Base-by-base conservation (phyloP, 2,888 invertebrate species). In the Caenorhabditis macrosperma region DNA sequence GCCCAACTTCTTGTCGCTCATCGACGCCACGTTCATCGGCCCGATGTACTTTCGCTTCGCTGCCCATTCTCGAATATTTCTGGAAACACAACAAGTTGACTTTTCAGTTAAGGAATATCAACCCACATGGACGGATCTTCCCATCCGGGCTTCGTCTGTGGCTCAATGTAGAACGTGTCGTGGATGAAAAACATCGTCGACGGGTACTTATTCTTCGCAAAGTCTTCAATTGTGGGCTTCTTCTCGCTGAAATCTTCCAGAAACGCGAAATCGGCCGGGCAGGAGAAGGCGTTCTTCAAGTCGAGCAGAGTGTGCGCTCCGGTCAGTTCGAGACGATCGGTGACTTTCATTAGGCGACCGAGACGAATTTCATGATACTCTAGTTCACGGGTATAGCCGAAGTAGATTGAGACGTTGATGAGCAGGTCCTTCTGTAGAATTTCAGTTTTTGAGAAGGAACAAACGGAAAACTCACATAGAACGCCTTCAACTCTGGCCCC, bases 141-240 rank as follows among this genome's bases (percentile, higher is more conserved):
- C 90, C 93, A 94, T 22, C 93, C 87, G 78, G 93, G 54, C 2
- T 28, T 38, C 4, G 33, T 12, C 1, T 50, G 12, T 84, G 92
- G 92, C 90, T 96, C 95, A 90, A 94, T 94, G 91, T 95, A 95
- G 91, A 95, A 95, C 0, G 93, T 93, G 81, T 94, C 93, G 82
- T 94, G 94, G 67, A 96, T 94, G 89, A 94, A 95, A 85, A 95
- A 94, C 90, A 94, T 94, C 1, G 94, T 94, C 0, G 95, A 94
- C 76, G 93, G 94, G 89, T 93, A 94, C 24, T 93, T 87, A 77
- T 93, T 93, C 94, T 57, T 64, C 9, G 74, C 67, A 12, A 82
- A 71, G 68, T 82, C 83, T 9, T 69, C 52, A 1, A 50, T 33
- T 7, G 63, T 72, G 38, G 81, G 78, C 24, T 76, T 52, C 26